Conservation (phyloP, 2,888 invertebrate genomes). For the Sphaerophoria rueppellii region DNA sequence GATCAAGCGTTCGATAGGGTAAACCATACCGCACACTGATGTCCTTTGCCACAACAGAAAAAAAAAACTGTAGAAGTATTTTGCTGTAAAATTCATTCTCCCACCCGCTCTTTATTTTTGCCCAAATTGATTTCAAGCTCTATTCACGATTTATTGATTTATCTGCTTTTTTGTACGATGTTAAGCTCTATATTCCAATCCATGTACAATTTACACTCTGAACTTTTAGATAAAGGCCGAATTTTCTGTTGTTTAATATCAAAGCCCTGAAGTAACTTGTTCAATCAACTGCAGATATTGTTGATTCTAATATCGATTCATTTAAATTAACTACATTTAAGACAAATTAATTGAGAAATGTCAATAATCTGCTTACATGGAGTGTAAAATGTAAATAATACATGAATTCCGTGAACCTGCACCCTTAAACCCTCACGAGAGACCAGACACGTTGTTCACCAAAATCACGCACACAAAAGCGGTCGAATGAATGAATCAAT, state of each 20-base stretch:
- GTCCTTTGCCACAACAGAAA: not conserved
- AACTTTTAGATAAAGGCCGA: not conserved
- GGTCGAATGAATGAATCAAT: conserved; percentile 50
- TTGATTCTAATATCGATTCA: no score
- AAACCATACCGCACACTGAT: not conserved
- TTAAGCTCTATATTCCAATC: not conserved
- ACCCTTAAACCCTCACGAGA: not conserved
- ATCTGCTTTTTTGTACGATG: conserved; percentile 20
- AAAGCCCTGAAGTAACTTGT: no score
- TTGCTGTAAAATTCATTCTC: conserved; percentile 8
- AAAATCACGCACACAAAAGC: conserved; percentile 61
- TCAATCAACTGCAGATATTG: no score
- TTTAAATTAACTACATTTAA: no score
- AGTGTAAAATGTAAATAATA: not conserved
- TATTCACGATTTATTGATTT: conserved; percentile 60
- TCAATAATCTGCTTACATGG: not conserved
- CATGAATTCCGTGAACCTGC: not conserved
- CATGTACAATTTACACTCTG: not conserved
- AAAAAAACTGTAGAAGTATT: conserved; percentile 21
- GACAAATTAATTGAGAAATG: no score
- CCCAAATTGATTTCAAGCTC: conserved; percentile 49
- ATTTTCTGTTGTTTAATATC: not conserved
- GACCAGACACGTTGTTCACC: conserved; percentile 14
- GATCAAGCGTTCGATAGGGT: no score
- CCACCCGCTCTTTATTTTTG: not conserved